Evolutionary conservation across 2,888 invertebrate genomes (phyloP), one percentile per base, ranked within the genome.

Genomic region (Thymelicus sylvestris): DNA sequence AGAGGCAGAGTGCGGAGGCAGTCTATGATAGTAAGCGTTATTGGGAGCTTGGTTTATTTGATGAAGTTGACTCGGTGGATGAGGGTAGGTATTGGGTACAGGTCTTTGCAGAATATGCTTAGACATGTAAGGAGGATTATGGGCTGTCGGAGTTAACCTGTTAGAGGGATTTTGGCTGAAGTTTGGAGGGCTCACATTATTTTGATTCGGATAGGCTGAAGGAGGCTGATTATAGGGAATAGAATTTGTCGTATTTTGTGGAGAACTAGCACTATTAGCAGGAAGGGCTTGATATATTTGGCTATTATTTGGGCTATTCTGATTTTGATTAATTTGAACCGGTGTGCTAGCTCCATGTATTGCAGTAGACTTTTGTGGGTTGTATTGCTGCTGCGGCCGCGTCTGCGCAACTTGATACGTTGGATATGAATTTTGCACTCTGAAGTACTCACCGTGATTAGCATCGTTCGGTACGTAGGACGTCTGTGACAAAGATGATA

Each of bases 401-500:
- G 89, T 86, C 74, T 86, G 89, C 12, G 88, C 83, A 55, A 87
- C 80, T 79, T 90, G 90, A 76, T 92, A 93, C 0, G 88, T 79
- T 1, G 91, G 88, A 74, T 91, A 91, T 38, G 85, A 80, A 73
- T 87, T 92, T 77, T 89, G 93, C 19, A 88, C 80, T 75, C 90
- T 82, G 2, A 88, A 86, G 73, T 94, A 94, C 65, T 93, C 94
- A 0, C 86, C 84, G 64, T 89, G 90, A 10, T 81, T 77, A 67
- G 78, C 84, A 7, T 92, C 93, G 68, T 82, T 87, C 7, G 88
- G 84, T 1, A 82, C 81, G 63, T 85, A 86, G 0, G 93, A 90
- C 73, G 89, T 91, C 75, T 94, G 93, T 0, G 94, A 94, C 52
- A 93, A 75, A 1, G 93, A 91, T 1, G 94, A 93, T 83, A 94